Evolutionary conservation across 2,888 invertebrate species (phyloP), one percentile per base, ranked within the genome.

Genomic region (Thera obeliscata): DNA sequence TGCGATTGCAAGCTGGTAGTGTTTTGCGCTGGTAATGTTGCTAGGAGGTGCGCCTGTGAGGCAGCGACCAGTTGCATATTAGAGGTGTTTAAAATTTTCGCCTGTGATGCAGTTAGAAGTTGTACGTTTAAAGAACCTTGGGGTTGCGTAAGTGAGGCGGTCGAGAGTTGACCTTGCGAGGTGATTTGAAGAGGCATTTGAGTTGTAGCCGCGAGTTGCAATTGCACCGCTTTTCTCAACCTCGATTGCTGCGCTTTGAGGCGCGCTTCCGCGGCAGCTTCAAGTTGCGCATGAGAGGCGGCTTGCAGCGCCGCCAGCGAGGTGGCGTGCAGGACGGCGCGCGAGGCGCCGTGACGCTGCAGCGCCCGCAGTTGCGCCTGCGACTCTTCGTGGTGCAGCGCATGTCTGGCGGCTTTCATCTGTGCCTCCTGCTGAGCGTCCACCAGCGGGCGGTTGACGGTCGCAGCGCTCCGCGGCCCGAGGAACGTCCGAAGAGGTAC

Each of bases 401-500:
- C 69, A 22, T 69, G 70, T 4, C 50, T 12, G 6, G 69, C 36
- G 7, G 60, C 54, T 48, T 66, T 66, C 54, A 36, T 4, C 48
- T 63, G 52, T 36, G 66, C 52, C 35, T 9, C 46, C 4, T 60
- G 63, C 43, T 55, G 48, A 35, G 41, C 41, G 5, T 33, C 7
- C 43, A 9, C 9, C 2, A 46, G 2, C 7, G 9, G 43, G 41
- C 41, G 6, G 3, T 5, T 50, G 66, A 11, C 74, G 64, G 70
- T 52, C 8, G 33, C 49, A 46, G 67, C 59, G 0, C 58, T 70
- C 12, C 71, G 70, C 50, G 73, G 70, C 1, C 67, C 74, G 6
- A 71, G 70, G 43, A 70, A 73, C n/a, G 70, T 69, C 5, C 71
- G 61, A 9, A 56, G 70, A 2, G 60, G 61, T 6, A 55, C 12